phyloP scores from a whole-genome alignment of 2,113 vertebrate genomes.

The Sapayoa aenigma region DNA sequence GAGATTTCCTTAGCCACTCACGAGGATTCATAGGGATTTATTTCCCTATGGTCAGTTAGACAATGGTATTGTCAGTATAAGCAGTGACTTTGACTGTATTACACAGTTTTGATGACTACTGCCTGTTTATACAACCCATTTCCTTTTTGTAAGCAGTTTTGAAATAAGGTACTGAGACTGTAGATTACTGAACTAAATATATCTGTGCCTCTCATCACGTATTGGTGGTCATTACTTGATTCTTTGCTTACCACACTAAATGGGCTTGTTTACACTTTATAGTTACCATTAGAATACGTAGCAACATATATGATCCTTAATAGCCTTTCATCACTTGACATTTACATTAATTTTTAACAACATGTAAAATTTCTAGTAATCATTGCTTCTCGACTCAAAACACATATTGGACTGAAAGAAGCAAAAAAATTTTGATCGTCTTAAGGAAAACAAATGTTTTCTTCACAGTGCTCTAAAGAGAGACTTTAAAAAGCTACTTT shows the following conservation, averaged over 20 bases:
- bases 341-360: background rate
- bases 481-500: background rate
- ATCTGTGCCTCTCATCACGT: background rate
- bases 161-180: background rate
- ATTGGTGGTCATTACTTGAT: background rate
- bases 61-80: background rate
- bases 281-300: background rate
- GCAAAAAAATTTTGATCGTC: background rate
- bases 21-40: background rate
- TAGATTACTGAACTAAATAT: background rate
- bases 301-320: background rate
- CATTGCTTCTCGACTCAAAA: background rate
- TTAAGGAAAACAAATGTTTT: background rate
- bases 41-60: background rate
- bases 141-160: background rate
- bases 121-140: background rate
- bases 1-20: background rate
- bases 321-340: background rate
- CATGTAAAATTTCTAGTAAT: background rate
- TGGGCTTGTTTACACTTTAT: background rate
- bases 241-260: background rate
- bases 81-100: background rate
- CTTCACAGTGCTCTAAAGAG: background rate
- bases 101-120: background rate
- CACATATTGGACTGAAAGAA: background rate